Evolutionary conservation across 2,113 vertebrate genomes (phyloP).

Genomic region (Phyllostomus discolor): DNA sequence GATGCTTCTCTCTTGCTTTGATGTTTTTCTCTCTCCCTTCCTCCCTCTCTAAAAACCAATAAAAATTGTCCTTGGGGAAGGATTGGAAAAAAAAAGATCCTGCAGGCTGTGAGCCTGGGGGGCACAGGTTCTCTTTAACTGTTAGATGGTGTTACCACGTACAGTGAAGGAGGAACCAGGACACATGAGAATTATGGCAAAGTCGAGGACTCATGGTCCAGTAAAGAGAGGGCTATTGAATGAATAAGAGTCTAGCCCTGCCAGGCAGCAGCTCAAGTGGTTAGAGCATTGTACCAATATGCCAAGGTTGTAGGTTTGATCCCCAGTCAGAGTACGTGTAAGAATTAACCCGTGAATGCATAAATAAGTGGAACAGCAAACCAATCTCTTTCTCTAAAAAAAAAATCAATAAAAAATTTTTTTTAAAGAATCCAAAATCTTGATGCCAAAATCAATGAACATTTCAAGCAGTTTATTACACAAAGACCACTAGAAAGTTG

Average conservation of each 20-base stretch:
- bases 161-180: background rate
- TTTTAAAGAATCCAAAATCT: background rate
- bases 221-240: background rate
- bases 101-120: background rate
- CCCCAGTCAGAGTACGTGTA: no score
- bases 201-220: background rate
- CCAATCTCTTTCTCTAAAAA: no score
- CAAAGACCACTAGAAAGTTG: background rate
- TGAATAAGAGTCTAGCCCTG: background rate
- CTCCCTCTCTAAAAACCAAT: background rate
- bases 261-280: no score
- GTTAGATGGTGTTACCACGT: background rate
- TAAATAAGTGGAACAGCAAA: no score
- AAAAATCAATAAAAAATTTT: background rate
- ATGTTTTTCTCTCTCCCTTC: background rate
- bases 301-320: no score
- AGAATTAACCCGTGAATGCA: no score
- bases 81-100: background rate
- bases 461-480: background rate
- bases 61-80: no score
- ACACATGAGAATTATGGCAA: background rate
- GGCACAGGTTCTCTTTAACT: background rate
- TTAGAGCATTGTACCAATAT: no score
- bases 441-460: background rate
- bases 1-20: no score